Conservation (phyloP, 2,797 vertebrate species). For the Schizothorax lantsangensis region DNA sequence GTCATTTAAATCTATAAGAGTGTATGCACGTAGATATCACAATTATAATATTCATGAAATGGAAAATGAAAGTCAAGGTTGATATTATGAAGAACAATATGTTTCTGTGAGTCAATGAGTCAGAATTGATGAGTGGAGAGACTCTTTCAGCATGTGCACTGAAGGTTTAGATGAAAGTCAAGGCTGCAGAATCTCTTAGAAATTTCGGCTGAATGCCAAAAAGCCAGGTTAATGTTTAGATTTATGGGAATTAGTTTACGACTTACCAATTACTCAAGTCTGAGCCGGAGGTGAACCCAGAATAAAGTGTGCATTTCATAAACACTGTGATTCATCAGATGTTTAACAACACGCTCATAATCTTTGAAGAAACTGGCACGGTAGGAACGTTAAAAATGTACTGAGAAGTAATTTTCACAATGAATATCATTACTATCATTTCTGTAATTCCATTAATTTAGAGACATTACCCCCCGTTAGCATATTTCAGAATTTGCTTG, state of each 20-base stretch:
- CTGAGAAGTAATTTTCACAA: slow-evolving; percentile 13
- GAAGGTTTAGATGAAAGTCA: slow-evolving; percentile 41
- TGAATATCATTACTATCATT: slow-evolving; percentile 11
- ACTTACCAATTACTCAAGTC: not conserved
- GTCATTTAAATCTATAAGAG: slow-evolving; percentile 53
- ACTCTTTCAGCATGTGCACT: slow-evolving; percentile 17
- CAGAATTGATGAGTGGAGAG: slow-evolving; percentile 30
- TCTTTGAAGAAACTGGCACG: not conserved
- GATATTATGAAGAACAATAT: slow-evolving; percentile 55
- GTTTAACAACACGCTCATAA: not conserved
- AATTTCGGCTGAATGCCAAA: not conserved
- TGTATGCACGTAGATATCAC: slow-evolving; percentile 56
- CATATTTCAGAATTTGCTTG: slow-evolving; percentile 31
- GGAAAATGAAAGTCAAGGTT: slow-evolving; percentile 59
- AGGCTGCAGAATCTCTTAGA: slow-evolving; percentile 23
- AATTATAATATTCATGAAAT: slow-evolving; percentile 58
- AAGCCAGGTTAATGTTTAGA: not conserved
- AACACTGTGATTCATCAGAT: not conserved
- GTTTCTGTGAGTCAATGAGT: slow-evolving; percentile 45
- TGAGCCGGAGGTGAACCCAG: not conserved
- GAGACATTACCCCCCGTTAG: not conserved
- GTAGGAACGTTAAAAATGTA: not conserved
- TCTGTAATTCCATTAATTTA: slow-evolving; percentile 3
- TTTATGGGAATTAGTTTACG: not conserved
- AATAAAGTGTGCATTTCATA: not conserved